These are phyloP conservation scores for Rhinophrynus dorsalis DNA, from an alignment of 2,797 vertebrate species.

Conservation along the genomic window DNA sequence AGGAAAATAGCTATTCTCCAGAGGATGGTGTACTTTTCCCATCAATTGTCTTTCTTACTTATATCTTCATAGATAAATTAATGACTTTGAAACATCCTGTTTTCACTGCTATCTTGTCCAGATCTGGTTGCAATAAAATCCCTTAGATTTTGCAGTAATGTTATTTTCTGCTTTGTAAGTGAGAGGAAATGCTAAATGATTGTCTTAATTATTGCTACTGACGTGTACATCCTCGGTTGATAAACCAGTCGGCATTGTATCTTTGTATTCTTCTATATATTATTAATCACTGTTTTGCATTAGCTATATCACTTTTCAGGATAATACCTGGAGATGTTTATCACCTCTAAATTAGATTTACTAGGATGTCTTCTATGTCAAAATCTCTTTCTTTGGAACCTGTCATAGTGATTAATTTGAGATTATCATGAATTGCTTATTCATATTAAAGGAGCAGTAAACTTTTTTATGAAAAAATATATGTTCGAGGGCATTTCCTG, in stretches of 20 bases:
- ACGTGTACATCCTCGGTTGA: neutral
- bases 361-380: conserved; percentile 1
- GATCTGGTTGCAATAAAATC: neutral
- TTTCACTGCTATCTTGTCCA: conserved; percentile 5
- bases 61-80: conserved; percentile 22
- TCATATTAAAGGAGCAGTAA: too few relatives aligned
- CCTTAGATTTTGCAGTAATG: neutral
- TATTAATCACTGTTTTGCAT: conserved; percentile 26
- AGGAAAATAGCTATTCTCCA: too few relatives aligned
- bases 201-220: conserved; percentile 37
- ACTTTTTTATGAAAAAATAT: too few relatives aligned
- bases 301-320: conserved; percentile 24
- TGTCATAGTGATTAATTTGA: too few relatives aligned
- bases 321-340: conserved; percentile 29
- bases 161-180: conserved; percentile 23
- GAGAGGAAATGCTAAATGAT: conserved; percentile 29
- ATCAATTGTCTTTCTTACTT: conserved; percentile 9
- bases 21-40: too few relatives aligned
- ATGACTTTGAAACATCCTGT: conserved; percentile 26
- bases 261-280: conserved; percentile 26
- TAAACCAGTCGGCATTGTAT: conserved; percentile 11
- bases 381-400: conserved; percentile 11
- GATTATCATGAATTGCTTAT: too few relatives aligned
- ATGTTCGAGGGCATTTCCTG: too few relatives aligned
- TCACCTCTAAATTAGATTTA: conserved; percentile 4